Evolutionary conservation across 92 coral and sea anemone species (phyloP), one percentile per base, ranked within the genome.

Genomic region (Phenganax marumi): DNA sequence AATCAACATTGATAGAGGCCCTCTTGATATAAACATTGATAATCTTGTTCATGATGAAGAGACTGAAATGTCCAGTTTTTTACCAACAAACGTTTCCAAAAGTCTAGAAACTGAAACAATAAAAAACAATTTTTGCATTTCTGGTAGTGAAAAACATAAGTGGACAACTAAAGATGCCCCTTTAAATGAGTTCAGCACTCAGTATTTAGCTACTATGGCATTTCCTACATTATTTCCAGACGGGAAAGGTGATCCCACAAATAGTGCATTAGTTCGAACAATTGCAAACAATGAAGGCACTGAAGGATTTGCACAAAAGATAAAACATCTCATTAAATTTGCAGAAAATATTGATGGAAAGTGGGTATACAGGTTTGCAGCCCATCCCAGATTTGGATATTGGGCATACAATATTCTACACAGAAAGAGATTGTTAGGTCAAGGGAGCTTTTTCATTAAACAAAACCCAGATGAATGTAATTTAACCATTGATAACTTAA

Each of bases 11-110:
- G 89, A 87, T 55, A 63, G 24, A 46, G 93, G 93, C 12, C 93
- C 91, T 18, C 84, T 76, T 62, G 53, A 81, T 82, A 65, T 82
- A 76, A 89, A 85, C 17, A 77, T 77, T 74, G 84, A 90, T 85
- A 87, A 90, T 61, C 84, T 60, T 53, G 90, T 87, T 75, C 76
- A 87, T 52, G 80, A 90, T 19, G 60, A 83, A 14, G 25, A 85
- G 43, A 82, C 49, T 76, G 93, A 90, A 87, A 87, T 90, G 91
- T 51, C 76, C 70, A 90, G 90, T 56, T 87, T 87, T 64, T 66
- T 90, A 26, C 91, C 93, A 57, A 49, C 93, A 75, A 88, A 90
- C 7, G 23, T 10, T 56, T 14, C 19, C 16, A 21, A 14, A 56
- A 56, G 19, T 14, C 16, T n/a, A 21, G 8, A 21, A 56, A 56